These are phyloP conservation scores for Grapholita molesta DNA, from an alignment of 1,140 invertebrate species.

Conservation along the genomic window DNA sequence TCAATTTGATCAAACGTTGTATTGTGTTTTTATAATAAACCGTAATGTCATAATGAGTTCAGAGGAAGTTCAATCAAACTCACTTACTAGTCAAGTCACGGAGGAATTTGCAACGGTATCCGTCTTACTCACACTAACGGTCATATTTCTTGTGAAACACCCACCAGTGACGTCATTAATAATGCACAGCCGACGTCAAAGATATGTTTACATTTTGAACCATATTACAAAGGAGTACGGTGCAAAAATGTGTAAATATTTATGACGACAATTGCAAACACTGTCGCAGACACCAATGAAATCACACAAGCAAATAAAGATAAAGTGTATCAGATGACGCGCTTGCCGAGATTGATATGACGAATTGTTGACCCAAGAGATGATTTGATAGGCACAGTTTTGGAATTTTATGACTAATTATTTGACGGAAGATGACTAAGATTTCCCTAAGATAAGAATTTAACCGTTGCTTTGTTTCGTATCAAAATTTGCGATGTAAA, in stretches of 20 bases:
- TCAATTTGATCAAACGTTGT: no score
- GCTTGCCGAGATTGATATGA: background rate
- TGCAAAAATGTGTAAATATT: no score
- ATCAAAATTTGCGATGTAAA: background rate
- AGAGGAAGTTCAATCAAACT: background rate
- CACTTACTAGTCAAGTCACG: background rate
- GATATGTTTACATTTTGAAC: no score
- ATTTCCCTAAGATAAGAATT: background rate
- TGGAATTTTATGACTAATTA: background rate
- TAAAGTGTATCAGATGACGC: background rate
- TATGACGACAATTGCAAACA: no score
- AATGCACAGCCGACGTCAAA: background rate
- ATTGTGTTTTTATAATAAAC: no score
- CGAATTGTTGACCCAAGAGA: background rate
- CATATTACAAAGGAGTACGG: no score
- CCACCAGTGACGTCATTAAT: background rate
- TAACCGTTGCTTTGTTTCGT: background rate
- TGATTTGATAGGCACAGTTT: background rate
- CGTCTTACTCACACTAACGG: background rate
- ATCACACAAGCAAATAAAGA: background rate
- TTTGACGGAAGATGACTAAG: background rate
- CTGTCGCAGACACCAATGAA: background rate
- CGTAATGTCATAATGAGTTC: no score
- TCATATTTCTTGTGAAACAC: background rate
- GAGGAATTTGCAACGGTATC: background rate